These are phyloP conservation scores for Andrena marginata DNA, from an alignment of 2,888 invertebrate genomes.

Conservation along the genomic window DNA sequence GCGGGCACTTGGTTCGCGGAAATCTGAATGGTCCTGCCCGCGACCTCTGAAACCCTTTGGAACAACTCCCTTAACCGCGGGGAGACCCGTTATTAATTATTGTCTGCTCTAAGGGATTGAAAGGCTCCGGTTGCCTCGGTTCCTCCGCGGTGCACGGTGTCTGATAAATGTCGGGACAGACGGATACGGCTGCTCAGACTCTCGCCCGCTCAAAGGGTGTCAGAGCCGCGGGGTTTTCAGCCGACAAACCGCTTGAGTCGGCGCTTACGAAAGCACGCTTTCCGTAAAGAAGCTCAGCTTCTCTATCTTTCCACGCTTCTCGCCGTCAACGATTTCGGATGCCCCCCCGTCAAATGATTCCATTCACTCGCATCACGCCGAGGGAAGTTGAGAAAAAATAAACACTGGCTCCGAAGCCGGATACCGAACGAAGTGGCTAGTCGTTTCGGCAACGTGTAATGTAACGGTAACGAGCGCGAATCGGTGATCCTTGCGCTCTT, in stretches of 20 bases:
- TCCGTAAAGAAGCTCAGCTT: background rate
- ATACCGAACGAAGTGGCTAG: conserved; percentile 28
- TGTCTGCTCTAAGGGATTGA: conserved; percentile 70
- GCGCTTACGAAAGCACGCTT: background rate
- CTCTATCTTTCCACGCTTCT: background rate
- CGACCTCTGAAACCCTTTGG: conserved; percentile 33
- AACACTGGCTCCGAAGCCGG: too few relatives aligned
- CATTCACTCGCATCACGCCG: background rate
- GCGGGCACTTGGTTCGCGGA: background rate
- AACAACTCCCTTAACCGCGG: conserved; percentile 48
- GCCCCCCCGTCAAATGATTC: conserved; percentile 13
- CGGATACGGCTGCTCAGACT: conserved; percentile 55
- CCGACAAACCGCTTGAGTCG: background rate
- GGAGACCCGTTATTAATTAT: conserved; percentile 75
- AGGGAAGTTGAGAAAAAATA: background rate
- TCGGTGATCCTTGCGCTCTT: conserved; percentile 53
- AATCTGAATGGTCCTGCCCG: conserved; percentile 21
- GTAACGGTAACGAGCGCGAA: conserved; percentile 54
- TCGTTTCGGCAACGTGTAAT: background rate
- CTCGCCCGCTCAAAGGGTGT: conserved; percentile 32
- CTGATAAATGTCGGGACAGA: conserved; percentile 69
- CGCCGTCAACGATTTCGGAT: background rate
- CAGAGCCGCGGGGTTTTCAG: conserved; percentile 12
- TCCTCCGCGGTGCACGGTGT: conserved; percentile 47
- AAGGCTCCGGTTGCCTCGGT: conserved; percentile 39